Evolutionary conservation across 2,888 invertebrate genomes (phyloP).

Genomic region (Elysia crispata): DNA sequence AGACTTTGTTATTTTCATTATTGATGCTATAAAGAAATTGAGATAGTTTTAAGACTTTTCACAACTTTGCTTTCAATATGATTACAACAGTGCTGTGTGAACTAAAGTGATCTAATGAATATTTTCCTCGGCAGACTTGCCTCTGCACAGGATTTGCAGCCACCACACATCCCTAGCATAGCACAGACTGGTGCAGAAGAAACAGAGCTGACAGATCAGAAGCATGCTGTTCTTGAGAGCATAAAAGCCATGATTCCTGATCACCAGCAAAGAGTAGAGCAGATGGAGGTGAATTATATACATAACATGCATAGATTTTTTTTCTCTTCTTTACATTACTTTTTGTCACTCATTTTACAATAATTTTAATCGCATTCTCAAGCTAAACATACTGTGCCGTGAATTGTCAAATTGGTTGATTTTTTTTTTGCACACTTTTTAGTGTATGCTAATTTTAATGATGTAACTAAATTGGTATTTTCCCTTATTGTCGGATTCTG

Average conservation of each 20-base stretch:
- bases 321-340: not conserved
- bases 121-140: constrained; percentile 90
- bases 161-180: constrained; percentile 60
- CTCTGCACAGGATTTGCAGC: constrained; percentile 95
- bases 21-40: too few relatives aligned
- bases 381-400: too few relatives aligned
- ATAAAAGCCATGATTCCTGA: constrained; percentile 72
- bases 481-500: too few relatives aligned
- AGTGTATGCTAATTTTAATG: too few relatives aligned
- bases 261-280: constrained; percentile 67
- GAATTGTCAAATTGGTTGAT: too few relatives aligned
- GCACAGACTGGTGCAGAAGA: constrained; percentile 52
- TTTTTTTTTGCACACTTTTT: too few relatives aligned
- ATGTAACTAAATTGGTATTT: too few relatives aligned
- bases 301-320: too few relatives aligned
- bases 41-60: too few relatives aligned
- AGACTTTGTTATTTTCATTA: too few relatives aligned
- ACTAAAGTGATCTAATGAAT: too few relatives aligned
- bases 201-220: constrained; percentile 61
- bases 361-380: not conserved
- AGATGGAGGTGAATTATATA: constrained; percentile 66
- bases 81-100: constrained; percentile 26
- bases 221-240: constrained; percentile 68
- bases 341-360: not conserved
- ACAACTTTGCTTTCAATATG: too few relatives aligned